Evolutionary conservation across 2,888 invertebrate genomes (phyloP).

Genomic region (Campaea margaritaria): DNA sequence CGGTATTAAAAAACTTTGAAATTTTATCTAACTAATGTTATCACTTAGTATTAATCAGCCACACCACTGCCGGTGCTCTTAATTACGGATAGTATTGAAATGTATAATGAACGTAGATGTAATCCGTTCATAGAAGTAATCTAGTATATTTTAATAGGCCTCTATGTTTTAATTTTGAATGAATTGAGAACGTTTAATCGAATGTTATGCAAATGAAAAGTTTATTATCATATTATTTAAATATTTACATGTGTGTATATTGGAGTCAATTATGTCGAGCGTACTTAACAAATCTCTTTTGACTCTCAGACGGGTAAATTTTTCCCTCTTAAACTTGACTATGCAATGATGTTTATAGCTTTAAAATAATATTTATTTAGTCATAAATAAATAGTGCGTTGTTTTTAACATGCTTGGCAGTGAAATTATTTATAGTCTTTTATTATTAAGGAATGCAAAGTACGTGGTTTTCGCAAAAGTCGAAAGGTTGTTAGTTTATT

Average conservation of each 20-base stretch:
- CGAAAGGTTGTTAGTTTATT: too few species aligned
- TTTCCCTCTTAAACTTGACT: too few species aligned
- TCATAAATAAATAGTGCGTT: too few species aligned
- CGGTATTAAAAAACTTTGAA: slow-evolving; percentile 10
- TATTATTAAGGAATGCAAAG: too few species aligned
- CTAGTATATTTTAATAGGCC: slow-evolving; percentile 13
- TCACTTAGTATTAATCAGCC: slow-evolving; percentile 56
- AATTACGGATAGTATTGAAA: slow-evolving; percentile 43
- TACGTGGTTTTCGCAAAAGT: too few species aligned
- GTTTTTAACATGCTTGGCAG: too few species aligned
- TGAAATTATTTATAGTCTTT: too few species aligned
- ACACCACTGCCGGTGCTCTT: slow-evolving; percentile 71
- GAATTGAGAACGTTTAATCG: slow-evolving; percentile 11
- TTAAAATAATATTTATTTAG: too few species aligned
- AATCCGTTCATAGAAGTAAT: slow-evolving; percentile 47
- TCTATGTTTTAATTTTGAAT: neutral
- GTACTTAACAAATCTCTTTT: slow-evolving; percentile 30
- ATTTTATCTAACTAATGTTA: slow-evolving; percentile 37
- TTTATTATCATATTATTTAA: slow-evolving; percentile 13
- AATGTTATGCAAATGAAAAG: slow-evolving; percentile 14
- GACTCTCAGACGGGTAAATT: slow-evolving; percentile 22
- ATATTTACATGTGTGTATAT: slow-evolving; percentile 12
- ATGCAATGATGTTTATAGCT: too few species aligned
- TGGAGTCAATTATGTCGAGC: slow-evolving; percentile 33
- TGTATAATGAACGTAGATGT: slow-evolving; percentile 33